Conservation (phyloP, 2,888 invertebrate species). For the Apomyelois bistriatella region DNA sequence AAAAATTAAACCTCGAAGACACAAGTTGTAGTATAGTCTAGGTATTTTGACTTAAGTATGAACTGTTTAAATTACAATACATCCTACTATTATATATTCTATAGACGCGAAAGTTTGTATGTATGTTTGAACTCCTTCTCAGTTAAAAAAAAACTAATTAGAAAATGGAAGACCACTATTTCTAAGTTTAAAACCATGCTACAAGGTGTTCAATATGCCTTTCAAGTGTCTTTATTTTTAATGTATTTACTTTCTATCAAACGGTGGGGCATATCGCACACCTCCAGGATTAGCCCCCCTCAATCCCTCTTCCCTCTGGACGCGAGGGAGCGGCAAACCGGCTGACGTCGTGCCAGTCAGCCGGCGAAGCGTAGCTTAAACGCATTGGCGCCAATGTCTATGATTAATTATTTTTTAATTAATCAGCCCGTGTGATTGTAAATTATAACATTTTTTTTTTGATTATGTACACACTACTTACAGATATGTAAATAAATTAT, state of each 20-base stretch:
- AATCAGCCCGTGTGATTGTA: background rate
- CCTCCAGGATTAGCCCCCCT: conserved; percentile 38
- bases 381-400: background rate
- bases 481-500: too few relatives aligned
- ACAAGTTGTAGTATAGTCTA: too few relatives aligned
- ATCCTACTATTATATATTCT: too few relatives aligned
- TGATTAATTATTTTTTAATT: background rate
- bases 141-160: too few relatives aligned
- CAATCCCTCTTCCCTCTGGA: conserved; percentile 55
- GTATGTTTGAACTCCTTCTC: too few relatives aligned
- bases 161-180: too few relatives aligned
- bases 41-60: too few relatives aligned
- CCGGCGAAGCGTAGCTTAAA: conserved; percentile 26
- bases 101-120: too few relatives aligned
- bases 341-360: conserved; percentile 51
- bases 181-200: too few relatives aligned
- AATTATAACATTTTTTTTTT: background rate
- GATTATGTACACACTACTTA: too few relatives aligned
- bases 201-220: background rate
- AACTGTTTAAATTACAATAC: too few relatives aligned
- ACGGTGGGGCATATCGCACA: conserved; percentile 16
- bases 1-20: too few relatives aligned
- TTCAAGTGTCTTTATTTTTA: background rate
- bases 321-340: conserved; percentile 36
- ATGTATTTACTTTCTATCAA: conserved; percentile 10